These are phyloP conservation scores for Planiliza haematocheilus DNA, from an alignment of 2,113 vertebrate species.

Conservation along the genomic window DNA sequence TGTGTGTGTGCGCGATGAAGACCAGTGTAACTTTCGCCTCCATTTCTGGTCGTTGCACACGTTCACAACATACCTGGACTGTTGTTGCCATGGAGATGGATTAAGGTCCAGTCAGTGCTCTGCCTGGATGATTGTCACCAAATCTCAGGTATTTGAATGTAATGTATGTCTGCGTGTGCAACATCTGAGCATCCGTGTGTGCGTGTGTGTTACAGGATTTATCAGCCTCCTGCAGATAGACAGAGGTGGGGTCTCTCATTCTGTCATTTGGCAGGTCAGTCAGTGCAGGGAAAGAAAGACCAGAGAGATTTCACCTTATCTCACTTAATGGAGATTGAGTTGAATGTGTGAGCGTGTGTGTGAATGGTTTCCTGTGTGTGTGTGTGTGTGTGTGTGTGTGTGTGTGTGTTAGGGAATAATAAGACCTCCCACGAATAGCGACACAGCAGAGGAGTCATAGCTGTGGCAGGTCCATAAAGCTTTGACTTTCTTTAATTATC, in stretches of 20 bases:
- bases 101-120: constrained; percentile 42
- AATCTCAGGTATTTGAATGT: constrained; percentile 20
- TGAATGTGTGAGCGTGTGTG: constrained; percentile 17
- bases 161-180: constrained; percentile 9
- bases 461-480: background rate
- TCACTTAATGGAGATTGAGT: constrained; percentile 43
- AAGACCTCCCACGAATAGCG: background rate
- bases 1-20: constrained; percentile 43
- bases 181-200: constrained; percentile 2
- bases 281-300: constrained; percentile 35
- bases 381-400: constrained; percentile 2
- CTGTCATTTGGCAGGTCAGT: constrained; percentile 45
- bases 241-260: constrained; percentile 36
- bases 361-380: background rate
- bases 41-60: constrained; percentile 3
- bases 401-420: background rate
- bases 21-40: constrained; percentile 33
- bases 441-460: background rate
- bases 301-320: constrained; percentile 58
- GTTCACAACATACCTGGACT: constrained; percentile 25
- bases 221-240: constrained; percentile 58
- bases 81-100: constrained; percentile 64
- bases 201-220: constrained; percentile 47
- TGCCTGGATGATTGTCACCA: constrained; percentile 47
- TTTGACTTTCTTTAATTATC: background rate